A percentile compares a stretch with the other conserved stretches of the same genome.
Evolutionary conservation across 2,113 vertebrate species (phyloP).

Genomic region (Tinamus guttatus): DNA sequence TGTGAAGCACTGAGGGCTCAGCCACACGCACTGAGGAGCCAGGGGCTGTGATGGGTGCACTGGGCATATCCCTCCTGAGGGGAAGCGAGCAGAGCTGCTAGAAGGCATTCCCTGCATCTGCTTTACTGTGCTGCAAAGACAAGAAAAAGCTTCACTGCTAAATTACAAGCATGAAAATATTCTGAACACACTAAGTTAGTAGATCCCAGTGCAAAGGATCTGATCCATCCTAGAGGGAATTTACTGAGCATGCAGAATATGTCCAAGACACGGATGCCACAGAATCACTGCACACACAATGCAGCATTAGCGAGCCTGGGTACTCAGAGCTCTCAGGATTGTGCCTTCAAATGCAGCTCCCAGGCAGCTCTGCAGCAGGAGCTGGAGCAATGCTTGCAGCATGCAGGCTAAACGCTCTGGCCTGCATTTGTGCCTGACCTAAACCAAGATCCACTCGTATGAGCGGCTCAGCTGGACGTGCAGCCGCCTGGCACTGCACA

Average conservation of each 20-base stretch:
- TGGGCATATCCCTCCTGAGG: rapidly evolving
- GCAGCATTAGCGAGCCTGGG: rapidly evolving
- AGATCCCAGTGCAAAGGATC: neutral
- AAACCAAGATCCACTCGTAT: rapidly evolving
- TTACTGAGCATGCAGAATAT: rapidly evolving
- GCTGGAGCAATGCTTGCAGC: neutral
- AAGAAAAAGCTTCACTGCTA: rapidly evolving
- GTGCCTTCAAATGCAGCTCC: rapidly evolving
- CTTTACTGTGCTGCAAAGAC: neutral
- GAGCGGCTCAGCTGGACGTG: neutral
- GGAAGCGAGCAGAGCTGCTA: neutral
- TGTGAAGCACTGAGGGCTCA: neutral
- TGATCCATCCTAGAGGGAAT: neutral
- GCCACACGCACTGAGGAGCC: neutral
- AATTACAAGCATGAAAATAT: rapidly evolving
- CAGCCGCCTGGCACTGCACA: neutral
- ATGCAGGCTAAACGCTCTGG: neutral
- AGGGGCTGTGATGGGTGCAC: neutral
- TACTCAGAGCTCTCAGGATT: rapidly evolving
- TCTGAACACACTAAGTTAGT: neutral
- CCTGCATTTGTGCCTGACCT: neutral
- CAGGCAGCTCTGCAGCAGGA: neutral
- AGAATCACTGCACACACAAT: rapidly evolving
- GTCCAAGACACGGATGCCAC: neutral
- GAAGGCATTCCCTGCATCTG: neutral